Conservation (phyloP, 37 sponge, comb jelly and placozoan species). For the Aphrocallistes beatrix region DNA sequence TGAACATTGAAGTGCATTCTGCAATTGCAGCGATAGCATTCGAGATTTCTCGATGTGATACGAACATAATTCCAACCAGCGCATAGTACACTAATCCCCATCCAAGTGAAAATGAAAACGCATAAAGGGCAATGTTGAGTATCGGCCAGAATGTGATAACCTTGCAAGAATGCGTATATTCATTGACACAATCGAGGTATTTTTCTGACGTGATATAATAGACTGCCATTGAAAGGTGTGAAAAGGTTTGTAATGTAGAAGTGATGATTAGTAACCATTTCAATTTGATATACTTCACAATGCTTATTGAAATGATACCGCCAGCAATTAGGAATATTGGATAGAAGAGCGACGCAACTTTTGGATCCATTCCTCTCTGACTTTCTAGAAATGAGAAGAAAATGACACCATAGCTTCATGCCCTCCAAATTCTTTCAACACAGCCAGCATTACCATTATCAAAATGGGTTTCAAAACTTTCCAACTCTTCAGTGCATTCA, state of each 20-base stretch:
- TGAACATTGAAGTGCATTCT: not conserved
- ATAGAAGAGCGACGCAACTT: slow-evolving; percentile 16
- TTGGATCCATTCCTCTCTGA: slow-evolving; percentile 5
- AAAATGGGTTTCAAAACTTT: not conserved
- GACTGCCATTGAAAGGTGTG: slow-evolving; percentile 9
- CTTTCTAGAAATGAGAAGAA: not conserved
- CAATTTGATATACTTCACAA: not conserved
- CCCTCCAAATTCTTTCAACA: not conserved
- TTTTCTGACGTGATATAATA: not conserved
- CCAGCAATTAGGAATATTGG: slow-evolving; percentile 1
- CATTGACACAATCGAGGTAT: not conserved
- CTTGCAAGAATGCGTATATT: not conserved
- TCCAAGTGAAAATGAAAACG: not conserved
- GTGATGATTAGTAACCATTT: not conserved
- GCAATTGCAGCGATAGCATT: not conserved
- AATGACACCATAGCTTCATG: slow-evolving; percentile 17
- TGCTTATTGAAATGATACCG: not conserved
- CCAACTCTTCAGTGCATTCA: not conserved
- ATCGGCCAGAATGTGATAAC: not conserved
- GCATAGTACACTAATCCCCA: not conserved
- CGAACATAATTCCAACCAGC: not conserved
- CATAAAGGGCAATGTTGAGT: not conserved
- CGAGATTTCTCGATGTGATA: not conserved
- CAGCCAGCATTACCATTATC: not conserved
- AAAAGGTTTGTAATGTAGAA: not conserved